phyloP scores from a whole-genome alignment of 1,140 invertebrate species.

The Cataglyphis hispanica region DNA sequence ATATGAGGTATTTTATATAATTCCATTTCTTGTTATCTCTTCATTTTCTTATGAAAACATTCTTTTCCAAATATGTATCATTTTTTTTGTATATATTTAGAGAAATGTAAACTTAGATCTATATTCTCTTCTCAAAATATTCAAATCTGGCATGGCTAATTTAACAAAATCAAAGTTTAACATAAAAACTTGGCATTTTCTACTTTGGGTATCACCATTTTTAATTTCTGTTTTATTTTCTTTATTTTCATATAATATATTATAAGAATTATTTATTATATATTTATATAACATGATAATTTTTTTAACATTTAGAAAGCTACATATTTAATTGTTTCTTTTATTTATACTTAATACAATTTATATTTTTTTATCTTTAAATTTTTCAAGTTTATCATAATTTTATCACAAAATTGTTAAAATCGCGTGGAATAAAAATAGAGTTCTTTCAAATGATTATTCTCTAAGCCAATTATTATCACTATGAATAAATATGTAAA shows the following conservation, averaged over 20 bases:
- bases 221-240: neutral
- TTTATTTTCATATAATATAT: neutral
- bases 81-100: neutral
- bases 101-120: constrained; percentile 13
- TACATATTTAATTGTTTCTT: neutral
- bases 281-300: neutral
- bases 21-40: neutral
- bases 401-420: constrained; percentile 13
- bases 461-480: neutral
- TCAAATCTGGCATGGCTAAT: neutral
- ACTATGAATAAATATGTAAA: constrained; percentile 33
- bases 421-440: neutral
- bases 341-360: neutral
- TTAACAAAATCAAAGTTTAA: neutral
- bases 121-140: neutral
- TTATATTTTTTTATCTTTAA: constrained; percentile 6
- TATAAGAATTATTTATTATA: neutral
- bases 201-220: neutral
- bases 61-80: neutral
- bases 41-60: constrained; percentile 20
- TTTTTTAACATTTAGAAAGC: neutral
- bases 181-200: neutral
- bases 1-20: constrained; percentile 6
- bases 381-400: constrained; percentile 20
- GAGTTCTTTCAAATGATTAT: neutral